A percentile compares a stretch with the other conserved stretches of the same genome.
phyloP scores from a whole-genome alignment of 2,888 invertebrate species.

The Sisyra terminalis region DNA sequence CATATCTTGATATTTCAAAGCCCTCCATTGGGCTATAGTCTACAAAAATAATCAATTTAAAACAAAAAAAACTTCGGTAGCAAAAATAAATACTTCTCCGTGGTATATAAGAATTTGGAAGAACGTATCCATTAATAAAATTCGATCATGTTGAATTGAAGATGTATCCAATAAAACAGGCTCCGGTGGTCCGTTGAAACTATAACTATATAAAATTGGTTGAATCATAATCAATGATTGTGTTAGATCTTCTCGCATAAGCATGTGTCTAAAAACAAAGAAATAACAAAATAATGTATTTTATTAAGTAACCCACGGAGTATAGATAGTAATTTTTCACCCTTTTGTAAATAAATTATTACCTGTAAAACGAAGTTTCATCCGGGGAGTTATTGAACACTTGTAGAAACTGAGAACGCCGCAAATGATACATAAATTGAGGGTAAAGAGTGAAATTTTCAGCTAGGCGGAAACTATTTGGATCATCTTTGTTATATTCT shows the following conservation, averaged over 20 bases:
- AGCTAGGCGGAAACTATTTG: slow-evolving; percentile 84
- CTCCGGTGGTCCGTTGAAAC: slow-evolving; percentile 93
- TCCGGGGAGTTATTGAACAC: slow-evolving; percentile 99
- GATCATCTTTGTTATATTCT: slow-evolving; percentile 95
- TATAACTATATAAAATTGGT: slow-evolving; percentile 96
- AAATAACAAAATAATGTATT: too few relatives aligned
- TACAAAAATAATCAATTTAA: slow-evolving; percentile 21
- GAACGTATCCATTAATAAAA: slow-evolving; percentile 98
- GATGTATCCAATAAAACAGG: slow-evolving; percentile 95
- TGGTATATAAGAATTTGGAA: slow-evolving; percentile 99
- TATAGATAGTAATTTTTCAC: slow-evolving; percentile 3
- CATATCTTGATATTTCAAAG: slow-evolving; percentile 88
- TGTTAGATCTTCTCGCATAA: slow-evolving; percentile 92
- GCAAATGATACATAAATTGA: slow-evolving; percentile 98
- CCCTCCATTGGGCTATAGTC: slow-evolving; percentile 97
- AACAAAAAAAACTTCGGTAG: not conserved
- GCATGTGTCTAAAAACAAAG: slow-evolving; percentile 58
- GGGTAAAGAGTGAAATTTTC: slow-evolving; percentile 98
- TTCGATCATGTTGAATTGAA: slow-evolving; percentile 92
- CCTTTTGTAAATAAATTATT: slow-evolving; percentile 10
- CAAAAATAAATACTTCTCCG: slow-evolving; percentile 55
- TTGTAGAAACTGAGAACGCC: slow-evolving; percentile 96
- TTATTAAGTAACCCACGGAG: too few relatives aligned
- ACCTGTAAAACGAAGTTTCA: slow-evolving; percentile 97
- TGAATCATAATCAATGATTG: slow-evolving; percentile 99